Evolutionary conservation across 2,888 invertebrate species (phyloP), one percentile per base, ranked within the genome.

Genomic region (Synergus japonicus): DNA sequence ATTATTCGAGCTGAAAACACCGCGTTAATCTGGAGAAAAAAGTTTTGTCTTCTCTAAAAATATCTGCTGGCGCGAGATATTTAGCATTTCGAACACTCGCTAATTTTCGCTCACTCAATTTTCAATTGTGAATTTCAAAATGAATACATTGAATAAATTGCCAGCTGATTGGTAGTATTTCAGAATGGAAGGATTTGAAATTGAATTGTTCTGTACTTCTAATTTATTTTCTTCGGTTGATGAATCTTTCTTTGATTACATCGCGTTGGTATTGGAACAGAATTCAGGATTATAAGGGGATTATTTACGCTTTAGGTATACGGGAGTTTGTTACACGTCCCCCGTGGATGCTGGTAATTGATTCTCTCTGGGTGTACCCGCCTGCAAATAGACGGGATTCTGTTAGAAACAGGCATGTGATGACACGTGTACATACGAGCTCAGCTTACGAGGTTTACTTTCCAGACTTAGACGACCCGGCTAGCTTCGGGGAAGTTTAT

Each of bases 1-100:
- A 73, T 73, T 73, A 73, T 73, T 73, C 73, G 54, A 73, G 73
- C 73, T 73, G 73, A 54, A 73, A 73, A 73, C 73, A 73, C 73
- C 73, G 12, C 73, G 73, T 73, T 73, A 73, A 73, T 73, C 54
- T 5, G 4, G 49, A 37, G 73, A 29, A 73, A 73, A 73, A 73
- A 73, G 54, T 73, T 73, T 73, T 73, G 15, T 15, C 54, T 54
- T 37, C n/a, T 15, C 73, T 73, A 37, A 18, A 73, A 73, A 54
- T 73, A 73, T 73, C 37, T 9, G 29, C 60, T 60, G 60, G 4
- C 12, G 22, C 54, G 37, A 54, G 54, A 73, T 54, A 54, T 73
- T 73, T 73, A 13, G 15, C 49, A 54, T 73, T n/a, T 54, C 10
- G 37, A 9, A 29, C 49, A 22, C n/a, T 54, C 73, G 29, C 73